These are phyloP conservation scores for Atrichornis clamosus DNA, from an alignment of 2,113 vertebrate genomes.

Conservation along the genomic window DNA sequence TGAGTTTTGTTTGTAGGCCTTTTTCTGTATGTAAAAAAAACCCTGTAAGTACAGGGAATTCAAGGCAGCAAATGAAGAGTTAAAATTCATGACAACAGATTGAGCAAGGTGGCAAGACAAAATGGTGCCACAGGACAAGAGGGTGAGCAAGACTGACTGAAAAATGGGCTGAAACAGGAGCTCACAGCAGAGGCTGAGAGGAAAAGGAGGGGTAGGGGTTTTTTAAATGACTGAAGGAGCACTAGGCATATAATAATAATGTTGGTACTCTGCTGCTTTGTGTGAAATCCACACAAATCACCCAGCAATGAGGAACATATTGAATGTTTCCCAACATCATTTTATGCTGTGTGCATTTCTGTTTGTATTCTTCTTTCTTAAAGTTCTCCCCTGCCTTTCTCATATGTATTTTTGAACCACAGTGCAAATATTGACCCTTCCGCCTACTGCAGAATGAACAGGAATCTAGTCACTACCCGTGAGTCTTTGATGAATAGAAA, in stretches of 20 bases:
- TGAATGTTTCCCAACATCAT: neutral
- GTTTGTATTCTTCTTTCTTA: slow-evolving; percentile 18
- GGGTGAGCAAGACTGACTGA: neutral
- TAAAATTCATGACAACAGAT: neutral
- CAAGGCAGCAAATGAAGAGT: neutral
- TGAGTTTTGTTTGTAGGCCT: neutral
- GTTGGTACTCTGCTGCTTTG: neutral
- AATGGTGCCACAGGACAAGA: neutral
- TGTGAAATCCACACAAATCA: slow-evolving; percentile 15
- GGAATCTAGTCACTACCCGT: slow-evolving; percentile 32
- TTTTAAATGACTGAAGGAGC: neutral
- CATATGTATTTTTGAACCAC: slow-evolving; percentile 16
- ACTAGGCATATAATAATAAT: neutral
- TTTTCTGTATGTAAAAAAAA: neutral
- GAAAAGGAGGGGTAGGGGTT: neutral
- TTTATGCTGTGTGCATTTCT: neutral
- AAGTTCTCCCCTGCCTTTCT: slow-evolving; percentile 19
- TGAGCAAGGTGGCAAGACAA: neutral
- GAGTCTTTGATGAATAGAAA: slow-evolving; percentile 4
- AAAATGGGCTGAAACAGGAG: neutral
- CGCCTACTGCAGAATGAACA: neutral
- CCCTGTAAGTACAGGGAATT: neutral
- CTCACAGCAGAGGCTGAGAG: neutral
- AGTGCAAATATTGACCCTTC: slow-evolving; percentile 62
- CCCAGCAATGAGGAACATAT: neutral